Conservation (phyloP, 1,140 invertebrate genomes). For the Philaenus spumarius region DNA sequence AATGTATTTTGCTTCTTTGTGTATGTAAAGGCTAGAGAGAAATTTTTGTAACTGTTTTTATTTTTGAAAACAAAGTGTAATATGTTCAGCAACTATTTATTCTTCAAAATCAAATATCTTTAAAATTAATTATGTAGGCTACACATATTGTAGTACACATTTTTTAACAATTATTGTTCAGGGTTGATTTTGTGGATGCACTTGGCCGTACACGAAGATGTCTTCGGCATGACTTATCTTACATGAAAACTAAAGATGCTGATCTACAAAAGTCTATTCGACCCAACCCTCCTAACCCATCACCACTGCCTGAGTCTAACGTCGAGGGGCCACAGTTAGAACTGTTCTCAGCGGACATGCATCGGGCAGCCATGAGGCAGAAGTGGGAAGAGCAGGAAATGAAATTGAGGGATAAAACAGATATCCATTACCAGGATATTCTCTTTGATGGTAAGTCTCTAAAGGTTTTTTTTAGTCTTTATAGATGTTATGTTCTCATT, state of each 20-base stretch:
- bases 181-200: conserved; percentile 83
- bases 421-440: conserved; percentile 86
- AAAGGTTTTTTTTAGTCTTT: no score
- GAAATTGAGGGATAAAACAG: conserved; percentile 47
- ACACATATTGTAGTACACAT: no score
- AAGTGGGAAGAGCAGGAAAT: conserved; percentile 62
- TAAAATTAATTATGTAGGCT: no score
- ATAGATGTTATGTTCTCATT: no score
- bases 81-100: no score
- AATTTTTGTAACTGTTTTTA: no score
- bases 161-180: conserved; percentile 3
- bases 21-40: no score
- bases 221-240: conserved; percentile 64
- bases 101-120: no score
- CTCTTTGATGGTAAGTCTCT: conserved; percentile 75
- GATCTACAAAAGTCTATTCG: conserved; percentile 37
- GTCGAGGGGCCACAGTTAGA: conserved; percentile 26
- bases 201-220: conserved; percentile 81
- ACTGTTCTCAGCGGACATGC: conserved; percentile 45
- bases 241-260: conserved; percentile 59
- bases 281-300: conserved; percentile 32
- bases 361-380: conserved; percentile 46
- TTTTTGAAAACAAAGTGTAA: no score
- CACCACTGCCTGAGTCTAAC: conserved; percentile 17
- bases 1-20: no score